These are phyloP conservation scores for Ibidorhyncha struthersii DNA, from an alignment of 2,113 vertebrate species.

Conservation along the genomic window DNA sequence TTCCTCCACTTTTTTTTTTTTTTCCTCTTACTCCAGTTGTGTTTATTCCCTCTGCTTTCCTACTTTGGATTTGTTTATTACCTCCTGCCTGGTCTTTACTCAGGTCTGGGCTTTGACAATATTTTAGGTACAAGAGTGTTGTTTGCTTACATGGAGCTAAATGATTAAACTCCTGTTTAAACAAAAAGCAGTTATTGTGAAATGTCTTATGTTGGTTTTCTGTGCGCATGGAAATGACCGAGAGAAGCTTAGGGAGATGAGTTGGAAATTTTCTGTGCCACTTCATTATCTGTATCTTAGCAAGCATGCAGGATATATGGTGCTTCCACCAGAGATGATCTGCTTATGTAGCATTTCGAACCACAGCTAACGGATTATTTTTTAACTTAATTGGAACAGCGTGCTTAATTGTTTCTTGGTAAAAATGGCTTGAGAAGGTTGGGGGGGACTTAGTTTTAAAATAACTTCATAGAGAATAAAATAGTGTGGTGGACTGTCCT, in stretches of 20 bases:
- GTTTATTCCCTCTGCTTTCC: neutral
- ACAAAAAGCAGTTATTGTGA: neutral
- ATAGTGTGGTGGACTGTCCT: neutral
- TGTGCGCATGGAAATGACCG: fast-evolving
- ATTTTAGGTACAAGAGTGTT: neutral
- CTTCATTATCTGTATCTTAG: neutral
- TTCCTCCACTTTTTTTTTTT: neutral
- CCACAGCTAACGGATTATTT: neutral
- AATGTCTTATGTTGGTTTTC: neutral
- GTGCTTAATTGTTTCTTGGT: neutral
- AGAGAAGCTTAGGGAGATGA: neutral
- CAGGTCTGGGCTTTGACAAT: neutral
- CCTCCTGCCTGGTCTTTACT: neutral
- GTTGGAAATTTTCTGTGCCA: neutral
- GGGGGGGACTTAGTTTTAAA: neutral
- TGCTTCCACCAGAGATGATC: neutral
- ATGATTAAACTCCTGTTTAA: neutral
- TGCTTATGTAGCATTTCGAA: neutral
- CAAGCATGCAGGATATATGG: neutral
- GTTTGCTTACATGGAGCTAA: neutral
- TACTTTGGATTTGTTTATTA: neutral
- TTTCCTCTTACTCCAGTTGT: neutral
- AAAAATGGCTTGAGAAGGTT: neutral
- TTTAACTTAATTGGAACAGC: neutral
- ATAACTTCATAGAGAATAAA: neutral